phyloP scores from a whole-genome alignment of 2,113 vertebrate genomes.

The Chlorodrepanis virens region DNA sequence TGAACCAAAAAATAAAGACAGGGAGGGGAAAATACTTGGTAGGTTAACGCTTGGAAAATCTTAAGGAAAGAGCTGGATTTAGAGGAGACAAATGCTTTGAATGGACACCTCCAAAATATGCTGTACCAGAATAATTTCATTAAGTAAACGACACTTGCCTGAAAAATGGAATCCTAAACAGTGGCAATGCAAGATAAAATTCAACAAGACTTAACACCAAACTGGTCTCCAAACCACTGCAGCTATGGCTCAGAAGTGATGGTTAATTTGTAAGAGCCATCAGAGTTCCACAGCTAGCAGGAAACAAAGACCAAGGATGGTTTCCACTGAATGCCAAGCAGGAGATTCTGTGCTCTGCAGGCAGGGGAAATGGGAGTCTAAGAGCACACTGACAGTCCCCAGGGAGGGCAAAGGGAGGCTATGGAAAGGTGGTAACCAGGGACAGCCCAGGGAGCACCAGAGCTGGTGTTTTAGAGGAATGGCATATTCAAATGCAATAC shows the following conservation, averaged over 20 bases:
- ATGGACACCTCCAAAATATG: background rate
- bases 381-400: background rate
- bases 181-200: background rate
- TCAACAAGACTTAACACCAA: background rate
- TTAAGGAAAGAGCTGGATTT: background rate
- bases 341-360: background rate
- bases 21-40: background rate
- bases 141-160: background rate
- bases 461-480: background rate
- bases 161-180: background rate
- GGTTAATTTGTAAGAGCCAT: background rate
- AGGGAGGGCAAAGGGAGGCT: background rate
- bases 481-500: background rate
- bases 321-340: background rate
- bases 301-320: background rate
- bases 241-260: background rate
- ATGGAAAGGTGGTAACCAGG: rapidly evolving
- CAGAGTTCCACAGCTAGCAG: background rate
- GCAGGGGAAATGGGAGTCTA: background rate
- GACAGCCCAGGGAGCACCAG: background rate
- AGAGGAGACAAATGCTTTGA: background rate
- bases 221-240: background rate
- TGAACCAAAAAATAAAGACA: background rate
- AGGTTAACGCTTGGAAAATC: background rate
- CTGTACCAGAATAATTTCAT: background rate